These are phyloP conservation scores for Pachydiplax longipennis DNA, from an alignment of 2,888 invertebrate species.

Conservation along the genomic window DNA sequence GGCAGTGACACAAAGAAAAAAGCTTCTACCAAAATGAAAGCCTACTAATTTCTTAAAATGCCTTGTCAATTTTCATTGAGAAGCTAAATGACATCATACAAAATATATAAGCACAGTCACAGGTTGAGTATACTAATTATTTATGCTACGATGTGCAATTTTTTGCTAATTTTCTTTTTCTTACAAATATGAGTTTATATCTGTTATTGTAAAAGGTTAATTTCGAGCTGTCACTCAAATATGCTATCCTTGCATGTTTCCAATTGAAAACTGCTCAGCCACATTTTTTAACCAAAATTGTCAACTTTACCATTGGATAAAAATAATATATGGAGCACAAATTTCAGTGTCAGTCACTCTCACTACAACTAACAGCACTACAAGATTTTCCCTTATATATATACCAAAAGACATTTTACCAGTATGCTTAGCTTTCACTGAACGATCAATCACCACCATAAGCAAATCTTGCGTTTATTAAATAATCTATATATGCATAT, in stretches of 20 bases:
- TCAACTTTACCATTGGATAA: conserved; percentile 32
- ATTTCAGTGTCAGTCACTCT: conserved; percentile 37
- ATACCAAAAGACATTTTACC: conserved; percentile 33
- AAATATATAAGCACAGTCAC: conserved; percentile 44
- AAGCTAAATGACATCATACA: conserved; percentile 28
- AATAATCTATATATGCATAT: conserved; percentile 42
- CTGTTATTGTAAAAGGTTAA: conserved; percentile 24
- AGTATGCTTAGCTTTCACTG: conserved; percentile 38
- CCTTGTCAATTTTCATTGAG: conserved; percentile 6
- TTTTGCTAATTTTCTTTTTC: conserved; percentile 26
- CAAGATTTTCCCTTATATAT: conserved; percentile 4
- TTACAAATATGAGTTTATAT: conserved; percentile 8
- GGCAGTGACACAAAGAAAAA: conserved; percentile 36
- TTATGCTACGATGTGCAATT: conserved; percentile 21
- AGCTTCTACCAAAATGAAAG: background rate
- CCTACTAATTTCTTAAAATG: background rate
- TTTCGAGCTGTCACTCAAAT: conserved; percentile 10
- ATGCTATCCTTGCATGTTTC: background rate
- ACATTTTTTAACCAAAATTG: conserved; percentile 23
- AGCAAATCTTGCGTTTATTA: conserved; percentile 33
- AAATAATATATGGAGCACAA: conserved; percentile 37
- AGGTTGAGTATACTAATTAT: conserved; percentile 34
- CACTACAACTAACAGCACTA: conserved; percentile 33
- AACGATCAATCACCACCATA: conserved; percentile 45
- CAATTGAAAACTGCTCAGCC: conserved; percentile 8